Base-by-base conservation (phyloP, 2,113 vertebrate genomes). In the Lasiurus cinereus region DNA sequence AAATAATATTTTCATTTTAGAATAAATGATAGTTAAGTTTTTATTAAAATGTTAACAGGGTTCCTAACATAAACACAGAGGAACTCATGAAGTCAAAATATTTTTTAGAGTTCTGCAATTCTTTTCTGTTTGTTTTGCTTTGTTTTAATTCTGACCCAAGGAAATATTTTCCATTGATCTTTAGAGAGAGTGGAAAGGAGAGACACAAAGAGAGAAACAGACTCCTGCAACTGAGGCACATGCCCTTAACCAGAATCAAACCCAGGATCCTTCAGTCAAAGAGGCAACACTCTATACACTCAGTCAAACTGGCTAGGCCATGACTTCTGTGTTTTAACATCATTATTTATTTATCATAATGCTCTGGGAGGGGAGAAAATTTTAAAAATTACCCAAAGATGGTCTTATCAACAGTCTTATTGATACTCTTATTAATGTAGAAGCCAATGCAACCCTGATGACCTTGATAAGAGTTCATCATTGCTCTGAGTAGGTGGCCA, bases 41-140 rank as follows among this genome's bases (percentile, higher is more conserved):
- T 97, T 97, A 97, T 96, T 96, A 83, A 96, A 97, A 97, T 78
- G 27, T 95, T 70, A 95, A 54, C 52, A 96, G 48, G 46, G 50
- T 94, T 73, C 83, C 77, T 66, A 95, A 82, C 88, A 94, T 14
- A 90, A 97, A 92, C 2, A 27, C 33, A 16, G 72, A 94, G 93
- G 76, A 94, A 90, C 43, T 94, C 67, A 83, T 64, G 11, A 31
- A 95, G 92, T 97, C 92, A 85, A 70, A 97, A 85, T 90, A 94
- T 91, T 96, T 98, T 96, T 36, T 95, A 96, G 94, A 95, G 33
- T 90, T 96, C 77, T 62, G 59, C 9, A 24, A 3, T 27, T 62
- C 24, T 62, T 62, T 62, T 62, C 27, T 62, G 59, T 62, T 62
- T 62, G 59, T 62, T 62, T 62, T 59, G 10, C 59, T 62, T 62